Evolutionary conservation across 2,888 invertebrate species (phyloP).

Genomic region (Aricia artaxerxes): DNA sequence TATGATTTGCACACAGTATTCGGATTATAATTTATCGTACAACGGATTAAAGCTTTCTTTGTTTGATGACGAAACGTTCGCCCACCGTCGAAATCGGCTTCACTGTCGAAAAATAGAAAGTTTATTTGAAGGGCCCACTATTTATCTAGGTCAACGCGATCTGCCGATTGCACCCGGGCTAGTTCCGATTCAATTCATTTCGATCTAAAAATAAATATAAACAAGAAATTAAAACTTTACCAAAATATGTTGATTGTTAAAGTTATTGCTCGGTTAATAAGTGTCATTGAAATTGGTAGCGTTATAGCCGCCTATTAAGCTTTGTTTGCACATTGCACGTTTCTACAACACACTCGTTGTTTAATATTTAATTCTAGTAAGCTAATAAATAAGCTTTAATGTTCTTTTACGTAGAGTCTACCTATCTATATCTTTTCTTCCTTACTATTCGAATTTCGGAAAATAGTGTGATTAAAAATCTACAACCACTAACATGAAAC

Average conservation of each 20-base stretch:
- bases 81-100: constrained; percentile 70
- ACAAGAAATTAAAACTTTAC: not conserved
- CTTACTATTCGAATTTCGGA: no score
- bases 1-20: not conserved
- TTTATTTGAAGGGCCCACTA: constrained; percentile 68
- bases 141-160: constrained; percentile 64
- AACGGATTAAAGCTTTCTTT: constrained; percentile 38
- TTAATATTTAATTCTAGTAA: no score
- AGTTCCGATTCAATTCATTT: constrained; percentile 29
- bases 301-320: no score
- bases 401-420: no score
- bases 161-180: constrained; percentile 41
- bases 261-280: not conserved
- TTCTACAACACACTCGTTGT: no score
- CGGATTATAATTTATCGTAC: constrained; percentile 20
- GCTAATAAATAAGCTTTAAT: no score
- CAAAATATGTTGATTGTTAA: not conserved
- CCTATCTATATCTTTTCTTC: no score
- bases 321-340: no score
- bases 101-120: constrained; percentile 79
- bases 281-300: no score
- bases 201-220: not conserved
- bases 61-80: constrained; percentile 52
- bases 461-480: not conserved
- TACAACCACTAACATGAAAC: not conserved